Evolutionary conservation across 2,888 invertebrate species (phyloP), one percentile per base, ranked within the genome.

Genomic region (Mimumesa dahlbomi): DNA sequence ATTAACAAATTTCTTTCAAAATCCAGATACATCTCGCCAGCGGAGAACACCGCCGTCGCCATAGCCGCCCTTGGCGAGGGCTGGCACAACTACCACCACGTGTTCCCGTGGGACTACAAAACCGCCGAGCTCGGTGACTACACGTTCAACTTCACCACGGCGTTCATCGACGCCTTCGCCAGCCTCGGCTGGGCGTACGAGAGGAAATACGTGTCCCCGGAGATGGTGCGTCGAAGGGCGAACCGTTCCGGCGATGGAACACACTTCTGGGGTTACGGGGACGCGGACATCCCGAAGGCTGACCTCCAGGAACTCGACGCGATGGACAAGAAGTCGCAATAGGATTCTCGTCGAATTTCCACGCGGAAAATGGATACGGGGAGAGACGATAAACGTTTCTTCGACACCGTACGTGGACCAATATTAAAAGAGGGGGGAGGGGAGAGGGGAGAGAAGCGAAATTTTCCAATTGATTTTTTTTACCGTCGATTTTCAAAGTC

Each of bases 61-160:
- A 89, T 95, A 42, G 93, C 94, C 5, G 94, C 95, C 0, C 87
- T 95, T 13, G 95, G 95, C 0, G 95, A 95, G 84, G 95, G 95
- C 13, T 95, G 95, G 95, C 95, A 95, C 89, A 95, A 95, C 88
- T 95, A 94, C 85, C 95, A 95, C 85, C 95, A 95, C 86, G 95
- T 94, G 11, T 94, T 94, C 84, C 93, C 90, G 0, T 92, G 90
- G 91, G 92, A 91, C 75, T 92, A 91, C 86, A 92, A 89, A 85
- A 92, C 91, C 79, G 93, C 88, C 82, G 93, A 92, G 89, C 90
- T 94, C 18, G 94, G 94, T 0, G 89, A 91, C 54, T 90, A 94
- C 62, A 89, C 90, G 11, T 88, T 92, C 58, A 97, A 97, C 86
- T 86, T 94, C 0, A 96, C 96, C 0, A 96, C 96, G 0, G 91